These are phyloP conservation scores for Bagarius yarrelli DNA, from an alignment of 2,113 vertebrate species.

Conservation along the genomic window DNA sequence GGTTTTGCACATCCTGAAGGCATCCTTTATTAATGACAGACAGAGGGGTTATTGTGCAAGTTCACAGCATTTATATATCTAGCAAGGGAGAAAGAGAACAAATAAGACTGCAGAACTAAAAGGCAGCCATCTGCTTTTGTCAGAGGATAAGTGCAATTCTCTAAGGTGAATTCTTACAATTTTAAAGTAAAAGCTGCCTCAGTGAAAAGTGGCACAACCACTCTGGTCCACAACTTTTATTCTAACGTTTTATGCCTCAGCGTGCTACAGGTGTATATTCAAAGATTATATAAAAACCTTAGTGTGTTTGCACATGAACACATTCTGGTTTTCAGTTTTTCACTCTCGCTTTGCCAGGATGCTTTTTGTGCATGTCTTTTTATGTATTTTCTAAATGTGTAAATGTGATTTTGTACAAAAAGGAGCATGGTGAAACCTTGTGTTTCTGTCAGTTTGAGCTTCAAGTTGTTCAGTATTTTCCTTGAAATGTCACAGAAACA, in stretches of 20 bases:
- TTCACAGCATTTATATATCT: constrained; percentile 8
- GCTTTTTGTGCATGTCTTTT: constrained; percentile 3
- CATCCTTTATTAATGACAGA: background rate
- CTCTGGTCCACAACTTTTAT: constrained; percentile 23
- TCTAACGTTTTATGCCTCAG: constrained; percentile 28
- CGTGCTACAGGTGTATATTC: background rate
- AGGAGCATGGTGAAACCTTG: background rate
- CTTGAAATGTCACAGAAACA: constrained; percentile 15
- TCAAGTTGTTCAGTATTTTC: background rate
- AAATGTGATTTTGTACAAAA: constrained; percentile 12
- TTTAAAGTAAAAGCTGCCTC: constrained; percentile 23
- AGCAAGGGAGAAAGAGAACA: constrained; percentile 12
- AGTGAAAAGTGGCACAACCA: background rate
- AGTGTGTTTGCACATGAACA: background rate
- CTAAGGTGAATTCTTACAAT: constrained; percentile 13
- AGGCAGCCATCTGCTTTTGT: constrained; percentile 23
- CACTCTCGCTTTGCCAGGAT: background rate
- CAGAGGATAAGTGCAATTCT: constrained; percentile 3
- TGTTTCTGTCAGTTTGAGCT: background rate
- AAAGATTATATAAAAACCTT: constrained; percentile 30
- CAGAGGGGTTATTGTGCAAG: background rate
- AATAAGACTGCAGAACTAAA: constrained; percentile 21
- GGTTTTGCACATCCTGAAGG: background rate
- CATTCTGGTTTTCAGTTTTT: background rate
- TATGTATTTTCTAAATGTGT: background rate